phyloP scores from a whole-genome alignment of 2,113 vertebrate species.

The Xenus cinereus region DNA sequence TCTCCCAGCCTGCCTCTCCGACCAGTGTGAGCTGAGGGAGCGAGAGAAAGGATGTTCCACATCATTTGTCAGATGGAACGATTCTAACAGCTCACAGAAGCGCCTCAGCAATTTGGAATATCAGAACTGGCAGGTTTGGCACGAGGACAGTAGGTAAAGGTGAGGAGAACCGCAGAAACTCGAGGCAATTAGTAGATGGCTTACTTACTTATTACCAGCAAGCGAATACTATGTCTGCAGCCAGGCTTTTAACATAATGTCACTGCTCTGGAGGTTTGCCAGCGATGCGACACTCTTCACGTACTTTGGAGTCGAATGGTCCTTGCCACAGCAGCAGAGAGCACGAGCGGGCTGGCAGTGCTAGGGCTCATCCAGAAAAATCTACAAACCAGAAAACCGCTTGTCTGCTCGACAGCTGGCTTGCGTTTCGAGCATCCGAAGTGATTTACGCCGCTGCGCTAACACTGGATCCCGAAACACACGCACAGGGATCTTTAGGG shows the following conservation, averaged over 20 bases:
- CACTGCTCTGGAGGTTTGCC: not conserved
- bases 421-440: not conserved
- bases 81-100: not conserved
- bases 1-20: not conserved
- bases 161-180: not conserved
- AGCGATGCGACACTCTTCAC: not conserved
- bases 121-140: not conserved
- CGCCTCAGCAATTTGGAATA: not conserved
- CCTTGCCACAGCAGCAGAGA: not conserved
- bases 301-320: not conserved
- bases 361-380: not conserved
- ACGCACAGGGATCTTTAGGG: not conserved
- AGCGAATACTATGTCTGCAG: not conserved
- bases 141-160: not conserved
- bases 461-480: not conserved
- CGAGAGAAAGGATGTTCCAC: not conserved
- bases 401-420: not conserved
- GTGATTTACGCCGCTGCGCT: not conserved
- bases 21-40: not conserved
- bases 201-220: not conserved
- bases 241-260: not conserved
- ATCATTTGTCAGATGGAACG: not conserved
- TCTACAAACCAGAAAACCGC: not conserved
- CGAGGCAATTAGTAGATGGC: not conserved
- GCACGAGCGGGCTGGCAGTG: rapidly evolving